Evolutionary conservation across 2,797 vertebrate genomes (phyloP).

Genomic region (Lacerta viridis): DNA sequence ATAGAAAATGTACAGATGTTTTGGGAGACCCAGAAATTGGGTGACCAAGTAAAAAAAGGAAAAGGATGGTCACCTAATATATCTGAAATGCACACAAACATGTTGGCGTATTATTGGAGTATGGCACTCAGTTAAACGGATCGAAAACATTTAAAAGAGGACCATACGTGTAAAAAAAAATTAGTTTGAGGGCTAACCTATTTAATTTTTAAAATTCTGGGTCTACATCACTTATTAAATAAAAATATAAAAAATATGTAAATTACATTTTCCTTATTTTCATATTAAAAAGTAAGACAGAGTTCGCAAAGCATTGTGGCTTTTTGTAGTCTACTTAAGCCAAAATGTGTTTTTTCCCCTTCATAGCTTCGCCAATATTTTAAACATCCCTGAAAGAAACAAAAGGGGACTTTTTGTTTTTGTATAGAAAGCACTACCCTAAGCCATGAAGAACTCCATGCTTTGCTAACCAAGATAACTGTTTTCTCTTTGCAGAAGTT

Average conservation of each 20-base stretch:
- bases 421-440: conserved; percentile 88
- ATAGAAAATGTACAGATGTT: conserved; percentile 97
- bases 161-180: conserved; percentile 85
- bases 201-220: conserved; percentile 88
- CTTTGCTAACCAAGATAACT: conserved; percentile 96
- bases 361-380: conserved; percentile 99
- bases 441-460: conserved; percentile 97
- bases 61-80: conserved; percentile 72
- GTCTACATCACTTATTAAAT: conserved; percentile 98
- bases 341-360: conserved; percentile 93
- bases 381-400: conserved; percentile 90
- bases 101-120: conserved; percentile 78
- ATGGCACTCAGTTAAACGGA: conserved; percentile 83
- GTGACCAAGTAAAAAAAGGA: conserved; percentile 76
- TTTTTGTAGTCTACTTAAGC: conserved; percentile 99
- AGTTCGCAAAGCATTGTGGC: conserved; percentile 99
- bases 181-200: conserved; percentile 88
- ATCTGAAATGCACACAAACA: conserved; percentile 76
- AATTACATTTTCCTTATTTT: conserved; percentile 99
- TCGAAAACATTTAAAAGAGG: conserved; percentile 82
- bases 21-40: conserved; percentile 86
- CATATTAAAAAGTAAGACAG: conserved; percentile 96
- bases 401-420: conserved; percentile 87
- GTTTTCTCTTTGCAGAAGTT: conserved; percentile 99
- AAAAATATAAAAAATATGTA: conserved; percentile 93